Evolutionary conservation across 1,140 invertebrate genomes (phyloP).

Genomic region (Heliconius himera): DNA sequence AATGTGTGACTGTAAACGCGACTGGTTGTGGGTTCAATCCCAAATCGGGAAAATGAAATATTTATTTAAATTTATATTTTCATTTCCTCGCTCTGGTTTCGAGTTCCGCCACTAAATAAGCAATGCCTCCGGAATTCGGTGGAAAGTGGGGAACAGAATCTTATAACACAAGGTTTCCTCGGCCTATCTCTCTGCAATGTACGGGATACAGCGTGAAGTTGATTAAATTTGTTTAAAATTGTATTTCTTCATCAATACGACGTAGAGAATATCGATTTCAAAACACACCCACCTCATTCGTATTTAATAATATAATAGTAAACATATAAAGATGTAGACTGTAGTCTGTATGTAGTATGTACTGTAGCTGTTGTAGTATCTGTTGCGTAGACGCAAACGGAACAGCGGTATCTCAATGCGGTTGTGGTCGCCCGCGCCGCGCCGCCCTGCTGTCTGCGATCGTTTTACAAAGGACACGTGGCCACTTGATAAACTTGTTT

Average conservation of each 20-base stretch:
- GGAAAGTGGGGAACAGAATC: too few species aligned
- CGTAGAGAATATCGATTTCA: conserved; percentile 3
- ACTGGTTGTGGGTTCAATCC: too few species aligned
- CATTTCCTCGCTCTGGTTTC: too few species aligned
- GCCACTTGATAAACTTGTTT: conserved; percentile 4
- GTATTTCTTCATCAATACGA: neutral
- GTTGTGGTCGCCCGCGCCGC: conserved; percentile 21
- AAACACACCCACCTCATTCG: neutral
- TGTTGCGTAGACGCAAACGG: neutral
- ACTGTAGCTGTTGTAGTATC: neutral
- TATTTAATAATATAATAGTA: neutral
- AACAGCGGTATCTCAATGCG: conserved; percentile 18
- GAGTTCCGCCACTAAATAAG: too few species aligned
- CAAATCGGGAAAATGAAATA: too few species aligned
- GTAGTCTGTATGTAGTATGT: neutral
- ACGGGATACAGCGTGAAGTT: too few species aligned
- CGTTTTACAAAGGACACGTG: conserved; percentile 32
- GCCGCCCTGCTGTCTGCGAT: conserved; percentile 34
- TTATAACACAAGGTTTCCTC: too few species aligned
- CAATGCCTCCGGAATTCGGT: too few species aligned
- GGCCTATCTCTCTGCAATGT: too few species aligned
- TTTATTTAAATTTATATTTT: too few species aligned
- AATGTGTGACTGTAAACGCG: too few species aligned
- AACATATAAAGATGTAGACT: neutral
- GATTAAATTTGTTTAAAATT: neutral